These are phyloP conservation scores for Nomada ferruginata DNA, from an alignment of 2,888 invertebrate genomes.

Conservation along the genomic window DNA sequence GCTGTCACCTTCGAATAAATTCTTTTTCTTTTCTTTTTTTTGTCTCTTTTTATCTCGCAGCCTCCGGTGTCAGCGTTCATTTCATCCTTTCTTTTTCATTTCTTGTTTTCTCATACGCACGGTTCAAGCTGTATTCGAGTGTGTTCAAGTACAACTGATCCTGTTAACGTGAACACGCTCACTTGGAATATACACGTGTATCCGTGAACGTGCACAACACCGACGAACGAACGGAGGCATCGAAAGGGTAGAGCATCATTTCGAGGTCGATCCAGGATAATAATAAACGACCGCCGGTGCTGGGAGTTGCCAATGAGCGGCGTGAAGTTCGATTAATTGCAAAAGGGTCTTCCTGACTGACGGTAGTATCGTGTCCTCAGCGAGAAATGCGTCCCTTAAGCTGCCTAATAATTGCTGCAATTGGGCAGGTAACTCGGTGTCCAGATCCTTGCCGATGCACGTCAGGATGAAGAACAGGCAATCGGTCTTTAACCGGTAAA, in stretches of 20 bases:
- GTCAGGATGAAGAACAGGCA: constrained; percentile 95
- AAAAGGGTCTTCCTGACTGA: constrained; percentile 93
- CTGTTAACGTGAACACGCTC: constrained; percentile 12
- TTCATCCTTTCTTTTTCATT: constrained; percentile 33
- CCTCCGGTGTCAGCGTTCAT: constrained; percentile 1
- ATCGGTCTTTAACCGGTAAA: constrained; percentile 88
- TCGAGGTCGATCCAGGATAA: constrained; percentile 87
- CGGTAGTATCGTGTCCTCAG: constrained; percentile 89
- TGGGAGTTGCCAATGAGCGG: constrained; percentile 95
- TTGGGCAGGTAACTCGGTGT: constrained; percentile 92
- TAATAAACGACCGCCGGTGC: constrained; percentile 96
- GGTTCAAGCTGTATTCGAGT: neutral
- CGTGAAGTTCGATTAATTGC: constrained; percentile 95
- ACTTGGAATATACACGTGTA: constrained; percentile 10
- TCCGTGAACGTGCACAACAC: constrained; percentile 23
- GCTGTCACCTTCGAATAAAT: constrained; percentile 14
- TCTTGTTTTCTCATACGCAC: constrained; percentile 15
- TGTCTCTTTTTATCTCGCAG: neutral
- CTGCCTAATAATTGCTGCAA: constrained; percentile 91
- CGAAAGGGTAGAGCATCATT: constrained; percentile 69
- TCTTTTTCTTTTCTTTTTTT: constrained; percentile 8
- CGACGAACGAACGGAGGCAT: constrained; percentile 51
- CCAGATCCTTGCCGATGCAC: constrained; percentile 94
- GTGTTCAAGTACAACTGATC: constrained; percentile 36
- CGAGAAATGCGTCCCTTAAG: constrained; percentile 94